Evolutionary conservation across 2,797 vertebrate genomes (phyloP).

Genomic region (Labeo calbasu): DNA sequence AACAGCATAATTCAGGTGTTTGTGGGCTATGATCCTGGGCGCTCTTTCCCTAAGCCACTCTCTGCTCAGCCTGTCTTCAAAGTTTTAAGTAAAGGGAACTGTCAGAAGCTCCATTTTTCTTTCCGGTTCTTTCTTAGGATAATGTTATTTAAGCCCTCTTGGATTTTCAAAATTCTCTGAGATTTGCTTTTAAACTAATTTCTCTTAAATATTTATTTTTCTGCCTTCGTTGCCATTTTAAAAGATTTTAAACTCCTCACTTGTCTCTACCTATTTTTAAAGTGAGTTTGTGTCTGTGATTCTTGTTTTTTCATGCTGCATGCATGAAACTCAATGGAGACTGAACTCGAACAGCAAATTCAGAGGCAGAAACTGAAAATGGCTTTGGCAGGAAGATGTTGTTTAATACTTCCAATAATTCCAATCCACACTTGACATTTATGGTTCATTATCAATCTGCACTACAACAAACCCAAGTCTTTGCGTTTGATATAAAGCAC

Average conservation of each 20-base stretch:
- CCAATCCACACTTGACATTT: constrained; percentile 22
- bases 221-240: not conserved
- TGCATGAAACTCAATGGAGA: not conserved
- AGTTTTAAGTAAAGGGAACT: constrained; percentile 1
- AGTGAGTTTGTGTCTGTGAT: not conserved
- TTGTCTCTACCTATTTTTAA: not conserved
- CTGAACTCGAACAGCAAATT: not conserved
- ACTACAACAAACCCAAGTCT: not conserved
- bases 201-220: not conserved
- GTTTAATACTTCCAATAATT: constrained; percentile 14
- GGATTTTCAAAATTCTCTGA: not conserved
- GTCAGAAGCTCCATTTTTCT: not conserved
- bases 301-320: not conserved
- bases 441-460: not conserved
- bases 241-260: not conserved
- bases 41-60: not conserved
- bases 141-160: not conserved
- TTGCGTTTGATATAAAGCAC: not conserved
- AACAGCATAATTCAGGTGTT: constrained; percentile 32
- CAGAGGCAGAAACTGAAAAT: not conserved
- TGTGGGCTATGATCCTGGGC: not conserved
- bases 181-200: not conserved
- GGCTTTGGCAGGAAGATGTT: not conserved
- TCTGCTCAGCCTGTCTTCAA: constrained; percentile 17
- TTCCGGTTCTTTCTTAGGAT: not conserved